Evolutionary conservation across 2,888 invertebrate species (phyloP).

Genomic region (Limenitis camilla): DNA sequence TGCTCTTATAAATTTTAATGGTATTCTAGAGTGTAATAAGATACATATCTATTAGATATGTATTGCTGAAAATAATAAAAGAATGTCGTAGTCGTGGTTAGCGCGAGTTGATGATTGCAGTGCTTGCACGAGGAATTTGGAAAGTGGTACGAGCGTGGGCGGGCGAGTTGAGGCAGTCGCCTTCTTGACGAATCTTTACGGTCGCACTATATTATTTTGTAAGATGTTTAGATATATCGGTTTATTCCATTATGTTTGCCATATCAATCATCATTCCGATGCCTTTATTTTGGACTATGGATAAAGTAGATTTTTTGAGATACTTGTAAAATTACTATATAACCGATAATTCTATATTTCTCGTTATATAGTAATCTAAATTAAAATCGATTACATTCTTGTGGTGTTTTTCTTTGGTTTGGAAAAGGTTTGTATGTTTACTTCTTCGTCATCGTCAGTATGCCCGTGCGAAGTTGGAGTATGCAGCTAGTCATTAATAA

Average conservation of each 20-base stretch:
- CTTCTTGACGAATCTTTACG: constrained; percentile 66
- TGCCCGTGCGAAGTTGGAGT: no score
- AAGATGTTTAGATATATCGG: constrained; percentile 49
- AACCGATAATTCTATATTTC: no score
- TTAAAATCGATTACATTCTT: no score
- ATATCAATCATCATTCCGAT: constrained; percentile 16
- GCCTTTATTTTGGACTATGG: background rate
- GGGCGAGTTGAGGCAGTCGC: constrained; percentile 59
- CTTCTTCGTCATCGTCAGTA: no score
- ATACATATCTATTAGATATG: constrained; percentile 3
- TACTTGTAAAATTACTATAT: no score
- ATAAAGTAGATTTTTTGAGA: no score
- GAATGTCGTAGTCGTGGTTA: constrained; percentile 26
- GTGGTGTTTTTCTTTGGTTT: no score
- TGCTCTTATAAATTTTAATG: background rate
- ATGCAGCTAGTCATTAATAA: background rate
- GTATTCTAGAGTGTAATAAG: background rate
- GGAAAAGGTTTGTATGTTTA: no score
- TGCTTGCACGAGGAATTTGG: constrained; percentile 70
- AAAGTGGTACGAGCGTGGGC: constrained; percentile 71
- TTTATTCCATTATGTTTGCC: constrained; percentile 32
- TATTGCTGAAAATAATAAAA: constrained; percentile 13
- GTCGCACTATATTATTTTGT: constrained; percentile 62
- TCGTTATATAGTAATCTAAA: no score
- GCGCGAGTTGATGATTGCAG: constrained; percentile 65